Conservation (phyloP, 2,888 invertebrate genomes). For the Cheilosia urbana region DNA sequence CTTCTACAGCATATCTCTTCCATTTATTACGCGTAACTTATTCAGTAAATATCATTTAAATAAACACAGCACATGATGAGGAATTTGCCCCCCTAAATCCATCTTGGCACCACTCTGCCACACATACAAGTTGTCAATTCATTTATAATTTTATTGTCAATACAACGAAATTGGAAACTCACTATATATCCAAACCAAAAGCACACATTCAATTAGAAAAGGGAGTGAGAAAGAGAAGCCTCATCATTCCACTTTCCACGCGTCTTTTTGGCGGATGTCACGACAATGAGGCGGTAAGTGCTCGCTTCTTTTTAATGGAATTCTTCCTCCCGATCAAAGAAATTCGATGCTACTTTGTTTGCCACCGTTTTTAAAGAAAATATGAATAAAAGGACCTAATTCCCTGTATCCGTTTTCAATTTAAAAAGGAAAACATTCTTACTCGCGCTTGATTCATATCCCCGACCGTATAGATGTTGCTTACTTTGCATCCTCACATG, state of each 20-base stretch:
- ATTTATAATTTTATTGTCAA: slow-evolving; percentile 20
- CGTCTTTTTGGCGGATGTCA: slow-evolving; percentile 31
- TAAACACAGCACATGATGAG: too few relatives aligned
- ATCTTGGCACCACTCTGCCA: neutral
- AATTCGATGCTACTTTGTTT: slow-evolving; percentile 56
- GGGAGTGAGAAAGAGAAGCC: neutral
- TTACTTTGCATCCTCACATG: slow-evolving; percentile 33
- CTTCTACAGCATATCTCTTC: too few relatives aligned
- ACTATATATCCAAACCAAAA: neutral
- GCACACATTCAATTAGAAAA: slow-evolving; percentile 50
- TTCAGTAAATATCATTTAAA: too few relatives aligned
- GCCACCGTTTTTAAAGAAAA: slow-evolving; percentile 41
- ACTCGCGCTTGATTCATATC: neutral
- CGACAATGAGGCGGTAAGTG: slow-evolving; percentile 45
- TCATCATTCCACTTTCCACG: neutral
- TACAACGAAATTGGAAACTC: slow-evolving; percentile 41
- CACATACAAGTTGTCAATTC: slow-evolving; percentile 3
- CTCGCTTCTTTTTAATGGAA: slow-evolving; percentile 31
- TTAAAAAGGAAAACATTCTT: slow-evolving; percentile 48
- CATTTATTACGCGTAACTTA: too few relatives aligned
- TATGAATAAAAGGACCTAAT: slow-evolving; percentile 59
- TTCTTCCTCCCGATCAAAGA: neutral
- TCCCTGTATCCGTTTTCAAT: slow-evolving; percentile 74
- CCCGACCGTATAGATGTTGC: neutral
- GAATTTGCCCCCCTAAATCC: too few relatives aligned